Evolutionary conservation across 2,113 vertebrate genomes (phyloP), one percentile per base, ranked within the genome.

Genomic region (Calyptomena viridis): DNA sequence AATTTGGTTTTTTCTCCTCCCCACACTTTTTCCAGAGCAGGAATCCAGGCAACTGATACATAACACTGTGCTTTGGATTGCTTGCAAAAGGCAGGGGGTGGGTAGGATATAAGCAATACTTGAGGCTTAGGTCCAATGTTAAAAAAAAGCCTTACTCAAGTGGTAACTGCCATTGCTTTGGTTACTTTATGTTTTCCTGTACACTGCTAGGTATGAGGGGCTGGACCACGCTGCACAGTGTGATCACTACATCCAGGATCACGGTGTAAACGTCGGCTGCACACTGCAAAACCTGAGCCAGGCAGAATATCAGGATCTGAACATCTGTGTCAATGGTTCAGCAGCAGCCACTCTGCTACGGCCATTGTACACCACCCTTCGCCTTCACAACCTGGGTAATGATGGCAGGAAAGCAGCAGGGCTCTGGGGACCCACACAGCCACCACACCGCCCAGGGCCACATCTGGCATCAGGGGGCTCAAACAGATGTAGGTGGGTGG

Each of bases 361-460:
- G 89, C 91, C 98, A 0, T 87, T 94, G 4, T 99, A 98, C 37
- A 64, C 91, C 90, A 97, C 97, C 63, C 95, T 99, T 18, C 98
- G 97, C 80, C 97, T 98, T 56, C 98, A 99, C 81, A 98, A 99
- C 96, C 97, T 98, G 9, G 98, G 99, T 99, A 97, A 94, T 2
- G 3, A 6, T 5, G 58, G 55, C 25, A 47, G 84, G n/a, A 28
- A 1, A 67, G 28, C 64, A 9, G 10, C 64, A 14, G 44, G 58
- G 40, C 30, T 12, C 49, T 47, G 69, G 59, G 47, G 6, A 31
- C 31, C 37, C 3, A 0, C 2, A 1, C 0, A 5, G 40, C 64
- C 46, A 56, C 21, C 42, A 19, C 0, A 1, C 7, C 11, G 11
- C 21, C 23, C 44, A 20, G 11, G 40, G 11, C 8, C 47, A 4